Evolutionary conservation across 2,888 invertebrate species (phyloP).

Genomic region (Tetranychus truncatus): DNA sequence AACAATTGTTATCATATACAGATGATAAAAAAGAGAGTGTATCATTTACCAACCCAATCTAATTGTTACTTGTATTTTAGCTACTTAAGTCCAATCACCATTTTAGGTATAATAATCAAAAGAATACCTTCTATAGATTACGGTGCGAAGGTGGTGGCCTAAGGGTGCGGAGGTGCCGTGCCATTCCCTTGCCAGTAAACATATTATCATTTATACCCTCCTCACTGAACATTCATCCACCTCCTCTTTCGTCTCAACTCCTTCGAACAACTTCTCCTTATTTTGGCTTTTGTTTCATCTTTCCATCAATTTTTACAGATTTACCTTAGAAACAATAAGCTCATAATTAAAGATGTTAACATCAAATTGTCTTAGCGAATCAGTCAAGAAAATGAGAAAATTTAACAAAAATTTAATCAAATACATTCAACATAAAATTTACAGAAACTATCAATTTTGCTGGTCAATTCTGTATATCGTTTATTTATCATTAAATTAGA

Average conservation of each 20-base stretch:
- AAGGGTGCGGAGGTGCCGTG: background rate
- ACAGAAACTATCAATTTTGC: too few relatives aligned
- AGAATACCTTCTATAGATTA: background rate
- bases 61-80: background rate
- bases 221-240: background rate
- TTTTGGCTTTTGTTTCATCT: background rate
- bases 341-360: background rate
- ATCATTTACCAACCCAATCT: background rate
- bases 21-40: background rate
- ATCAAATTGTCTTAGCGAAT: too few relatives aligned
- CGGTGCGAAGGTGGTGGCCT: background rate
- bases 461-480: too few relatives aligned
- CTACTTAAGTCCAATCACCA: background rate
- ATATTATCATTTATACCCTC: background rate
- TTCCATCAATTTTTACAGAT: background rate
- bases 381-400: too few relatives aligned
- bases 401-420: too few relatives aligned
- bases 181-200: background rate
- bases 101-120: background rate
- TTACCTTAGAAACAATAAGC: background rate
- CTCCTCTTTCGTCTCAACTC: background rate
- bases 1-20: background rate
- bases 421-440: too few relatives aligned
- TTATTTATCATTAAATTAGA: too few relatives aligned
- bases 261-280: background rate